A percentile compares a stretch with the other conserved stretches of the same genome.
Evolutionary conservation across 1,140 invertebrate genomes (phyloP).

Genomic region (Druon quercuslanigerum): DNA sequence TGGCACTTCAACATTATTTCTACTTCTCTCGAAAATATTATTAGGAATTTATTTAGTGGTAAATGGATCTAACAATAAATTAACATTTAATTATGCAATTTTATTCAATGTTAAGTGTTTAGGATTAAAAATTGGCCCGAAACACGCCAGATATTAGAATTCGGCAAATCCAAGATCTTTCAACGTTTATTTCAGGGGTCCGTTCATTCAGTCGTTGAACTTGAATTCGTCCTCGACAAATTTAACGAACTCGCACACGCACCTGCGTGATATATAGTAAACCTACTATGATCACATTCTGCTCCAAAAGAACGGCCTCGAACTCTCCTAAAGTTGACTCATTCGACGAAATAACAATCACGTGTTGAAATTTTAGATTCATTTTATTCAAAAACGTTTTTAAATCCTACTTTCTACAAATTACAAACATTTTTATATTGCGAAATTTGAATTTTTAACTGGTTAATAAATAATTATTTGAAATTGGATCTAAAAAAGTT

Average conservation of each 20-base stretch:
- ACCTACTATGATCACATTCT: slow-evolving; percentile 11
- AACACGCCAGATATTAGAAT: not conserved
- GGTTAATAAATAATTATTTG: too few relatives aligned
- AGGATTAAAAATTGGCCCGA: too few relatives aligned
- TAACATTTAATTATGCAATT: not conserved
- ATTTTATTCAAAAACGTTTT: not conserved
- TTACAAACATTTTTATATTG: too few relatives aligned
- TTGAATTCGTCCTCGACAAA: slow-evolving; percentile 24
- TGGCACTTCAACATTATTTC: too few relatives aligned
- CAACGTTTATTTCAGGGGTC: not conserved
- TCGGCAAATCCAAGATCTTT: not conserved
- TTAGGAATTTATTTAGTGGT: not conserved
- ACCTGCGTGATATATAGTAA: slow-evolving; percentile 24
- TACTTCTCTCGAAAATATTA: too few relatives aligned
- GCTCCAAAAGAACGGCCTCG: slow-evolving; percentile 9
- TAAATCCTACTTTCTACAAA: too few relatives aligned
- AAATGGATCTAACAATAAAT: not conserved
- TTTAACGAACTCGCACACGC: slow-evolving; percentile 29
- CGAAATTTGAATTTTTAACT: too few relatives aligned
- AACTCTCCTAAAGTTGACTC: slow-evolving; percentile 1
- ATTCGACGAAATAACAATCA: slow-evolving; percentile 1
- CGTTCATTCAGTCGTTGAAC: slow-evolving; percentile 22
- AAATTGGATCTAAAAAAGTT: too few relatives aligned
- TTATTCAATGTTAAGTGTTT: not conserved
- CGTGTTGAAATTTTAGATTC: not conserved